Evolutionary conservation across 2,113 vertebrate genomes (phyloP).

Genomic region (Pogona vitticeps): DNA sequence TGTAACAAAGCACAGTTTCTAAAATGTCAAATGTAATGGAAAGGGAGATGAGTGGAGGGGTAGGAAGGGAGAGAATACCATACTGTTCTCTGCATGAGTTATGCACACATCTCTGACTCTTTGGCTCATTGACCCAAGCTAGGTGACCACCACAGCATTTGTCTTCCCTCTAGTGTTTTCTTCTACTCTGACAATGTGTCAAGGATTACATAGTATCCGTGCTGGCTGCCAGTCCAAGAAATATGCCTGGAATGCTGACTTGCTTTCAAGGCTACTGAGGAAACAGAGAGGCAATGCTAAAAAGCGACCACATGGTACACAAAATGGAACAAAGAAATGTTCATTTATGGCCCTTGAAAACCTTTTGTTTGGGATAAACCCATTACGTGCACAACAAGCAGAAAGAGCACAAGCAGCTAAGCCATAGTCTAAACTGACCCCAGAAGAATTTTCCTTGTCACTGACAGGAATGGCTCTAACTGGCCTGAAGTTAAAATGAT

Average conservation of each 20-base stretch:
- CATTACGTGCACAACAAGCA: neutral
- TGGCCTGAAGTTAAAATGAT: neutral
- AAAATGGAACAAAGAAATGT: neutral
- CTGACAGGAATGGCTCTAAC: neutral
- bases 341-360: neutral
- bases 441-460: conserved; percentile 1
- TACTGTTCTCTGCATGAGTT: conserved; percentile 15
- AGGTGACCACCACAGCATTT: neutral
- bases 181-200: neutral
- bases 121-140: neutral
- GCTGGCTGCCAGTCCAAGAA: conserved; percentile 20
- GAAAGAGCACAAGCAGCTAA: neutral
- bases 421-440: neutral
- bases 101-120: conserved; percentile 8
- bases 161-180: neutral
- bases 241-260: conserved; percentile 17
- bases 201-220: neutral
- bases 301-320: neutral
- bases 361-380: conserved; percentile 17
- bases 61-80: neutral
- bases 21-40: conserved; percentile 40
- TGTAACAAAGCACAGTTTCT: conserved; percentile 35
- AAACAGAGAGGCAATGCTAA: neutral
- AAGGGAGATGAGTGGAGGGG: conserved; percentile 3
- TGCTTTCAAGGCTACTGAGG: neutral